phyloP scores from a whole-genome alignment of 2,797 vertebrate species.

The Valencia hispanica region DNA sequence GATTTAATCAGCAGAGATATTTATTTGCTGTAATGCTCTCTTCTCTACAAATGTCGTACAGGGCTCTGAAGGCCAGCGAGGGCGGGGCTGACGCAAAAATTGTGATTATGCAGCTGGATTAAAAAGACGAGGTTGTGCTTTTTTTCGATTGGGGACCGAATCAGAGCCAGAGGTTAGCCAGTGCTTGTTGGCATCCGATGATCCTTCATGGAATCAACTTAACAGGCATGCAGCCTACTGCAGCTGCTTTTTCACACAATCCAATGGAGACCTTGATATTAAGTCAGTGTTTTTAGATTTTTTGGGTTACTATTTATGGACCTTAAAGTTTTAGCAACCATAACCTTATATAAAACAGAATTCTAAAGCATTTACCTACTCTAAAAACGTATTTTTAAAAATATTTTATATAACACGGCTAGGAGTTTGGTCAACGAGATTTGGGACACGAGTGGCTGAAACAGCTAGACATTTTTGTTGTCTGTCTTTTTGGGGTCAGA shows the following conservation, averaged over 20 bases:
- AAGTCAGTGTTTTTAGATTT: not conserved
- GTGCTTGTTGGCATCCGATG: constrained; percentile 58
- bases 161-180: constrained; percentile 64
- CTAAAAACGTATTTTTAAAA: too few species aligned
- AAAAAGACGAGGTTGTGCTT: constrained; percentile 72
- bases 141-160: constrained; percentile 74
- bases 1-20: constrained; percentile 80
- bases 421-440: too few species aligned
- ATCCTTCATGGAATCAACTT: constrained; percentile 62
- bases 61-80: constrained; percentile 32
- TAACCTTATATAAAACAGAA: too few species aligned
- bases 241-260: constrained; percentile 20
- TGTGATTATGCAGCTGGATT: constrained; percentile 79
- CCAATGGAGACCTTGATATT: not conserved
- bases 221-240: constrained; percentile 35
- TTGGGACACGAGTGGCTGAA: too few species aligned
- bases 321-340: not conserved
- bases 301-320: not conserved
- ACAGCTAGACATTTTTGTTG: too few species aligned
- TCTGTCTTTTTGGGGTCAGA: too few species aligned
- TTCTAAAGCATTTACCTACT: too few species aligned
- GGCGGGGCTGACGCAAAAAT: constrained; percentile 47
- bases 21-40: constrained; percentile 71
- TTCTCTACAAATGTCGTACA: constrained; percentile 36
- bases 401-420: too few species aligned